Conservation (phyloP, 1,140 invertebrate genomes). For the Plutomurus gul region DNA sequence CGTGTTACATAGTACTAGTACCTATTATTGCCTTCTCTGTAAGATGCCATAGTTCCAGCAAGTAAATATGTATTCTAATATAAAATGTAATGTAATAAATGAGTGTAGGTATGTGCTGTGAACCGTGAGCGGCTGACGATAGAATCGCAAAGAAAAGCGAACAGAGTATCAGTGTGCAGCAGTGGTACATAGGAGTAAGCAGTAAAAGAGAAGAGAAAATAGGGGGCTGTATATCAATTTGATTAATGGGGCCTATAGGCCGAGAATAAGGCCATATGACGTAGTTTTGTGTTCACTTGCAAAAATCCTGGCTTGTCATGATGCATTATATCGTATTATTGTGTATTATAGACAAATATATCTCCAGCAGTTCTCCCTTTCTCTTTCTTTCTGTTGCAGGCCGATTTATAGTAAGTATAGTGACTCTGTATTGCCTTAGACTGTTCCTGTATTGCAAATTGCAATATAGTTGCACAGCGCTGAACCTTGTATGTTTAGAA, state of each 20-base stretch:
- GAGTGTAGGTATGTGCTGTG: neutral
- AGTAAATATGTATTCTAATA: no score
- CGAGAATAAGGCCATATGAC: slow-evolving; percentile 49
- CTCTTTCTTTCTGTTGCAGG: slow-evolving; percentile 5
- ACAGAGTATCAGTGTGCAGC: no score
- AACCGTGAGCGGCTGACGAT: slow-evolving; percentile 10
- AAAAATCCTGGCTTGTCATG: slow-evolving; percentile 31
- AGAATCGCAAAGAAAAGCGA: neutral
- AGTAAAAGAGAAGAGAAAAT: slow-evolving; percentile 22
- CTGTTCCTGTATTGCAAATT: no score
- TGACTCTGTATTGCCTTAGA: no score
- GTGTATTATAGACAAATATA: slow-evolving; percentile 9
- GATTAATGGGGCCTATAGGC: slow-evolving; percentile 50
- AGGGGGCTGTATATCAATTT: slow-evolving; percentile 52
- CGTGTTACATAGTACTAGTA: no score
- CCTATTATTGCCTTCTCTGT: no score
- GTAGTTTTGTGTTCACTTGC: slow-evolving; percentile 31
- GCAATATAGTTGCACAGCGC: no score
- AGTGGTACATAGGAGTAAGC: neutral
- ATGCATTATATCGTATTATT: slow-evolving; percentile 35
- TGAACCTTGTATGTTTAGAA: no score
- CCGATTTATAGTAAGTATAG: no score
- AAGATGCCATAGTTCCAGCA: no score
- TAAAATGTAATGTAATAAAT: neutral
- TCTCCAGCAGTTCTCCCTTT: neutral